Evolutionary conservation across 2,888 invertebrate genomes (phyloP).

Genomic region (Strigamia transsilvanica): DNA sequence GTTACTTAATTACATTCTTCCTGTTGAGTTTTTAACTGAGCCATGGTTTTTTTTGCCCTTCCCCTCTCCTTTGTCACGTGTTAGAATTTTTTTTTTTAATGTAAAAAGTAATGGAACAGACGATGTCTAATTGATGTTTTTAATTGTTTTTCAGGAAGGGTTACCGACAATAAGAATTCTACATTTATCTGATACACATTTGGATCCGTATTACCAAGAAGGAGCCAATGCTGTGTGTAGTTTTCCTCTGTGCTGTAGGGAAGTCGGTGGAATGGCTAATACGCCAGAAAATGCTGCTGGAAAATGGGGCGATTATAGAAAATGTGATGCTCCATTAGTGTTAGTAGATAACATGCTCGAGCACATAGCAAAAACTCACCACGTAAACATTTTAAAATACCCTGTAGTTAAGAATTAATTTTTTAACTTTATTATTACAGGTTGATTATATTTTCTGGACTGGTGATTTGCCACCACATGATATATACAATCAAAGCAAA

Average conservation of each 20-base stretch:
- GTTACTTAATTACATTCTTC: conserved; percentile 10
- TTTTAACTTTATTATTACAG: conserved; percentile 56
- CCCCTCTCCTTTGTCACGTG: background rate
- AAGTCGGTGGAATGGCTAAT: conserved; percentile 78
- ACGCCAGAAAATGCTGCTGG: conserved; percentile 85
- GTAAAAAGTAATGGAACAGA: too few species aligned
- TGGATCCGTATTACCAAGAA: conserved; percentile 90
- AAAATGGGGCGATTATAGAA: conserved; percentile 94
- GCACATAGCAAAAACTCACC: conserved; percentile 85
- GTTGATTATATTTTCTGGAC: conserved; percentile 81
- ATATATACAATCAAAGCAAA: conserved; percentile 85
- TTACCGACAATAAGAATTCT: conserved; percentile 88
- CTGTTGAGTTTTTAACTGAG: background rate
- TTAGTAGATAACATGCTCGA: conserved; percentile 92
- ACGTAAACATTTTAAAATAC: conserved; percentile 68
- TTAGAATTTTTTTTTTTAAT: background rate
- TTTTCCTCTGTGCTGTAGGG: conserved; percentile 87
- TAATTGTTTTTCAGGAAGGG: conserved; percentile 61
- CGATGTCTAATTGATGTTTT: background rate
- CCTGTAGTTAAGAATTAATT: background rate
- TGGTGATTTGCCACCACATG: conserved; percentile 95
- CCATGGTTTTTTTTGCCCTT: background rate
- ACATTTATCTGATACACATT: conserved; percentile 95
- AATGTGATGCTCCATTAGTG: conserved; percentile 91
- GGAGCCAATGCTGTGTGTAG: conserved; percentile 88